phyloP scores from a whole-genome alignment of 1,140 invertebrate species.

The Pogonomyrmex californicus region DNA sequence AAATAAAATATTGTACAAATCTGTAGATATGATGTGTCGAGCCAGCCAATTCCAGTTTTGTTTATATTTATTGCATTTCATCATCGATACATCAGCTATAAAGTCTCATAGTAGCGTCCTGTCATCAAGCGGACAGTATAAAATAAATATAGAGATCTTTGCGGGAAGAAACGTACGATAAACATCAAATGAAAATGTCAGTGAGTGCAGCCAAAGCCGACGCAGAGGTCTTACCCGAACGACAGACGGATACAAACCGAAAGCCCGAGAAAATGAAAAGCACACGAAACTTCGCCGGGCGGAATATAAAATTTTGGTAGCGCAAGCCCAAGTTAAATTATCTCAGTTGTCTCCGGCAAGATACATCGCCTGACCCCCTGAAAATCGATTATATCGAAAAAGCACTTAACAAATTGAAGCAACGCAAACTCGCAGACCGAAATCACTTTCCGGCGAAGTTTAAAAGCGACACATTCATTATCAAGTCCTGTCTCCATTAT shows the following conservation, averaged over 20 bases:
- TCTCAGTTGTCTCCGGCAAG: not conserved
- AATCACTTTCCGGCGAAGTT: not conserved
- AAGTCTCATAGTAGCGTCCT: not conserved
- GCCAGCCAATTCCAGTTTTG: not conserved
- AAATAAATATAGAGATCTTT: conserved; percentile 45
- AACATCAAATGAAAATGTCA: conserved; percentile 50
- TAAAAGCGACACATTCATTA: conserved; percentile 18
- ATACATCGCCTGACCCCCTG: not conserved
- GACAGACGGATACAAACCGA: conserved; percentile 54
- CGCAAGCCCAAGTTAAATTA: not conserved
- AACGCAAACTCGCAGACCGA: not conserved
- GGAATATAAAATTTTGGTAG: conserved; percentile 33
- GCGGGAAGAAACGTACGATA: conserved; percentile 16
- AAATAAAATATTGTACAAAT: not conserved
- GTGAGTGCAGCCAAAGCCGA: conserved; percentile 26
- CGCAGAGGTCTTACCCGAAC: conserved; percentile 28
- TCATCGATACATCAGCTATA: not conserved
- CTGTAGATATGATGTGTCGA: not conserved
- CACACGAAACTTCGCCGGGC: not conserved
- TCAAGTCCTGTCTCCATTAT: conserved; percentile 5
- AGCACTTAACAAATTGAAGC: conserved; percentile 49
- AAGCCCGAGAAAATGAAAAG: conserved; percentile 57
- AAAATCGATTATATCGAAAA: conserved; percentile 29
- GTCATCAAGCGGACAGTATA: conserved; percentile 9
- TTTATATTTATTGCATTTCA: not conserved